phyloP scores from a whole-genome alignment of 2,888 invertebrate species.

The Eupithecia exiguata region DNA sequence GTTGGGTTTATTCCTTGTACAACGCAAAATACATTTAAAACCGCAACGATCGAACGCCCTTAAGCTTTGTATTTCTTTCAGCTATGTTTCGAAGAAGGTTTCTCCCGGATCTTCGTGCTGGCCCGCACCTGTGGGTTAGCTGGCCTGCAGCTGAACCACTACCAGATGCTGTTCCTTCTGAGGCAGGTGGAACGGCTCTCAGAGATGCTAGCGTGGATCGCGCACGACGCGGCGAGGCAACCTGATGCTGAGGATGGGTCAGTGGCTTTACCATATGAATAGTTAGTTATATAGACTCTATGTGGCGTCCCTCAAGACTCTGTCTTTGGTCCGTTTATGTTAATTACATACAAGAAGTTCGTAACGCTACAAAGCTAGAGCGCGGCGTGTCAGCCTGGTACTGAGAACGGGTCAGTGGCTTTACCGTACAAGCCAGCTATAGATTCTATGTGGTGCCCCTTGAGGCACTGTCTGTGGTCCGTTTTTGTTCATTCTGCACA shows the following conservation, averaged over 20 bases:
- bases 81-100: constrained; percentile 73
- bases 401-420: constrained; percentile 65
- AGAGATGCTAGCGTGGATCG: constrained; percentile 91
- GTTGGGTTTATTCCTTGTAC: neutral
- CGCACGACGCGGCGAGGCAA: constrained; percentile 90
- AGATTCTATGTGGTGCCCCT: neutral
- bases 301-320: neutral
- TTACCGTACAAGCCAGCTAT: neutral
- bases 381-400: constrained; percentile 86
- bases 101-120: constrained; percentile 90
- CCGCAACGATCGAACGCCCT: neutral
- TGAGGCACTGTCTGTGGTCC: neutral
- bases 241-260: constrained; percentile 73
- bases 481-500: no score
- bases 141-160: constrained; percentile 96
- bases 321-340: neutral
- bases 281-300: neutral
- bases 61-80: constrained; percentile 37
- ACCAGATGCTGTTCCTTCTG: constrained; percentile 94
- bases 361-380: no score
- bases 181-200: constrained; percentile 91
- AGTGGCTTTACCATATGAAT: constrained; percentile 24
- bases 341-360: no score
- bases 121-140: constrained; percentile 93
- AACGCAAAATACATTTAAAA: neutral